phyloP scores from a whole-genome alignment of 2,797 vertebrate genomes.

The Myripristis jacobus region DNA sequence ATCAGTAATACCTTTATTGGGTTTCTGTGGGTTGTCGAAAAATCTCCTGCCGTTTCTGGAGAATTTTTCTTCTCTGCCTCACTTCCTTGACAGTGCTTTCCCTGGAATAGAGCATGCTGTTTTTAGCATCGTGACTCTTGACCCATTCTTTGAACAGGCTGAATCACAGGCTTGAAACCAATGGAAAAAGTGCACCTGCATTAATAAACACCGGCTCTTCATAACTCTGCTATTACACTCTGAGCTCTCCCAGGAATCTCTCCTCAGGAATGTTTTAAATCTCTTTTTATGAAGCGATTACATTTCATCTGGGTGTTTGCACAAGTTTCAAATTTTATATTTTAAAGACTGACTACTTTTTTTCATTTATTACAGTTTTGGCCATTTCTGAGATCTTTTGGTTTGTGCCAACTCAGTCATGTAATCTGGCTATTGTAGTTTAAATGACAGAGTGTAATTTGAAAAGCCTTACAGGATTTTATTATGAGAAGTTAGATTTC shows the following conservation, averaged over 20 bases:
- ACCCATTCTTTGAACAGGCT: constrained; percentile 11
- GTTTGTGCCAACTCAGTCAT: constrained; percentile 8
- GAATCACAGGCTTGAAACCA: constrained; percentile 18
- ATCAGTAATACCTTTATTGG: neutral
- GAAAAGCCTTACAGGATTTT: no score
- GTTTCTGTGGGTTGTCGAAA: neutral
- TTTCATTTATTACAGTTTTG: constrained; percentile 2
- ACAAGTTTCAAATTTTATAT: neutral
- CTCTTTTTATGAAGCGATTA: neutral
- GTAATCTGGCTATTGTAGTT: neutral
- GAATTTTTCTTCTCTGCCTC: constrained; percentile 1
- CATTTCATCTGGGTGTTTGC: neutral
- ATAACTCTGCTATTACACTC: neutral
- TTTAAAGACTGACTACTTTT: constrained; percentile 1
- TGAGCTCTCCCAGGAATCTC: neutral
- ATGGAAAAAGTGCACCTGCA: constrained; percentile 31
- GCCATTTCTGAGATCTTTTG: neutral
- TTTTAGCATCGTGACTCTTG: constrained; percentile 23
- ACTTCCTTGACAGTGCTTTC: constrained; percentile 9
- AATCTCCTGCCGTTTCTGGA: neutral
- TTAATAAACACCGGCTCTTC: constrained; percentile 32
- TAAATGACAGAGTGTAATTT: no score
- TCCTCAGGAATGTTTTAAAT: neutral
- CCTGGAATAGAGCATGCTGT: constrained; percentile 14
- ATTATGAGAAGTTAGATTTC: no score